These are phyloP conservation scores for Nomada flava DNA, from an alignment of 2,888 invertebrate genomes.

Conservation along the genomic window DNA sequence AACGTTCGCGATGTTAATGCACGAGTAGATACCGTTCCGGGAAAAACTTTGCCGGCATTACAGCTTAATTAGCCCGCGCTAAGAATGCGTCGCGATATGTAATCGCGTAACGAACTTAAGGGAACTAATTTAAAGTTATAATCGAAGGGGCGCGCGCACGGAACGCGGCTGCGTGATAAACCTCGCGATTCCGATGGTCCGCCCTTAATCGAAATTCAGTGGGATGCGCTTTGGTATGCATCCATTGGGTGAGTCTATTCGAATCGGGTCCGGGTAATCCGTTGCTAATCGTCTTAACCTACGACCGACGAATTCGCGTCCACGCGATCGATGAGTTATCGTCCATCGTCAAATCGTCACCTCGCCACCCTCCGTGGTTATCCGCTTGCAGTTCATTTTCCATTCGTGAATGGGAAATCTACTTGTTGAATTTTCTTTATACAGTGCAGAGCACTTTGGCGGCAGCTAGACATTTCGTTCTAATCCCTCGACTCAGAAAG, in stretches of 20 bases:
- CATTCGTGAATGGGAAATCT: neutral
- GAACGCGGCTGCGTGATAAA: neutral
- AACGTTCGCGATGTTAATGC: neutral
- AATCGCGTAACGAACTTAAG: conserved; percentile 56
- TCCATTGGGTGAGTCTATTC: conserved; percentile 42
- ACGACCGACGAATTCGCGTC: conserved; percentile 22
- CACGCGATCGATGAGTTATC: conserved; percentile 28
- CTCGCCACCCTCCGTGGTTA: neutral
- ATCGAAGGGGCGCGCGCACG: conserved; percentile 40
- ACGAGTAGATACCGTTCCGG: neutral
- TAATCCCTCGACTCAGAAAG: too few relatives aligned
- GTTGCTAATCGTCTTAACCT: conserved; percentile 44
- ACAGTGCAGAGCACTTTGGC: too few relatives aligned
- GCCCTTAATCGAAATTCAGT: conserved; percentile 62
- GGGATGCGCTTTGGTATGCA: conserved; percentile 49
- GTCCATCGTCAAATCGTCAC: conserved; percentile 29
- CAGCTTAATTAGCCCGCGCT: conserved; percentile 48
- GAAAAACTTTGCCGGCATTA: conserved; percentile 9
- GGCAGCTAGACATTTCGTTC: too few relatives aligned
- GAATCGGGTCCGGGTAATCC: conserved; percentile 26
- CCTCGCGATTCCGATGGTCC: conserved; percentile 36
- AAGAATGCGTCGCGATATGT: conserved; percentile 60
- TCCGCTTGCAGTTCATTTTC: neutral
- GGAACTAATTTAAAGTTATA: conserved; percentile 65
- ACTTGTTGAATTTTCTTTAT: conserved; percentile 20